Evolutionary conservation across 2,797 vertebrate species (phyloP), one percentile per base, ranked within the genome.

Genomic region (Phoebastria nigripes): DNA sequence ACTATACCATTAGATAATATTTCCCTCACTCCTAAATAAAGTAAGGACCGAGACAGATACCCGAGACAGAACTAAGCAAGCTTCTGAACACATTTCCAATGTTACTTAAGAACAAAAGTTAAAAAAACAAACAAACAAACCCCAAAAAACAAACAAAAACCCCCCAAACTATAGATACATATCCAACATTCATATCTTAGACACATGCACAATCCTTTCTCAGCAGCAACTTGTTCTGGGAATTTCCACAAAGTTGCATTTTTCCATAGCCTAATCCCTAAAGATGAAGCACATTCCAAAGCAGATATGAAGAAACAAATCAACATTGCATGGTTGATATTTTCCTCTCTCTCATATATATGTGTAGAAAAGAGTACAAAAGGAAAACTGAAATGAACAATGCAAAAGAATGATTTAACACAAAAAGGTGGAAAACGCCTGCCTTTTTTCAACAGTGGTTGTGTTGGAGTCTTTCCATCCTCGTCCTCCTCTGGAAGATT

Each of bases 391-490:
- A 96, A 97, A 92, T 95, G 90, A 97, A 97, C 83, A 93, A 92
- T 93, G 97, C 69, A 49, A 96, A 98, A 95, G 87, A 97, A 96
- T 96, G 95, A 93, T 96, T 97, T 93, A 97, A 98, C 97, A 96
- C 81, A 97, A 98, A 98, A 98, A 97, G 95, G 97, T 98, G 98
- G 95, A 98, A 97, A 98, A 98, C 98, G 99, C 99, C 99, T 99
- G 99, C 99, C 99, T 99, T 99, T 99, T 99, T 98, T 99, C 98
- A 99, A 99, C 98, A 99, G 99, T 96, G 99, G 99, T 97, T 99
- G 99, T 97, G 98, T 98, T 97, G 99, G 96, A 96, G 99, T 98
- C 98, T 99, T 99, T 98, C 98, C 98, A 96, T 99, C 99, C 54
- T 99, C 99, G 54, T 99, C 99, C 92, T 99, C 99, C 97, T 99